A percentile compares a stretch with the other conserved stretches of the same genome.
phyloP scores from a whole-genome alignment of 2,113 vertebrate species.

The Hymenochirus boettgeri region DNA sequence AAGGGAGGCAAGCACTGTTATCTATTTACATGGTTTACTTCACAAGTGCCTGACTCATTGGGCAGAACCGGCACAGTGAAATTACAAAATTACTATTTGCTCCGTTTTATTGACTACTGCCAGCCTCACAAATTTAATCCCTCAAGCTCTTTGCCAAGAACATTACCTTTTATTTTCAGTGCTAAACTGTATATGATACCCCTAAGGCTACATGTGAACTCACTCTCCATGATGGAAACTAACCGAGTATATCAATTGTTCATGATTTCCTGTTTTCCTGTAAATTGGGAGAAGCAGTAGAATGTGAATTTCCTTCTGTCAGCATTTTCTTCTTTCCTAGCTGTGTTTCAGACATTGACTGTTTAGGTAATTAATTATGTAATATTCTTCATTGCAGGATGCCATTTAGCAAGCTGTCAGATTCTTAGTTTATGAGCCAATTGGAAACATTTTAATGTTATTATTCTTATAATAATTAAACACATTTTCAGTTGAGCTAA shows the following conservation, averaged over 20 bases:
- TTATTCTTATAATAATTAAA: constrained; percentile 41
- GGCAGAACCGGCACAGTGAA: constrained; percentile 73
- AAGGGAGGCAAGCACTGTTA: constrained; percentile 69
- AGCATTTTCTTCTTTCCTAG: constrained; percentile 67
- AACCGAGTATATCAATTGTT: constrained; percentile 86
- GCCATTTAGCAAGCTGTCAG: constrained; percentile 70
- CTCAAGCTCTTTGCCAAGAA: constrained; percentile 68
- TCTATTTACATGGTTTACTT: constrained; percentile 75
- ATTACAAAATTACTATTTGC: constrained; percentile 75
- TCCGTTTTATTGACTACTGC: constrained; percentile 70
- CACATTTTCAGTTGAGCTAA: constrained; percentile 9
- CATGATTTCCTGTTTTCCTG: constrained; percentile 80
- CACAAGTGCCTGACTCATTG: constrained; percentile 70
- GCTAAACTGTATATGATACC: constrained; percentile 80
- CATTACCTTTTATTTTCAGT: constrained; percentile 76
- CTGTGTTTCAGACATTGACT: constrained; percentile 62
- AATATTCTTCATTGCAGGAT: constrained; percentile 61
- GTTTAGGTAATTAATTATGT: constrained; percentile 79
- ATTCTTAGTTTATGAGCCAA: constrained; percentile 57
- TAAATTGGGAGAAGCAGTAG: constrained; percentile 74
- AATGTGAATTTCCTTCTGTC: constrained; percentile 68
- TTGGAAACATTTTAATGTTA: constrained; percentile 45
- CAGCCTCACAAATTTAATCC: constrained; percentile 72
- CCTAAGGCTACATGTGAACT: constrained; percentile 78
- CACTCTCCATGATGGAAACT: constrained; percentile 75